Conservation (phyloP, 2,113 vertebrate genomes). For the Corythornis vintsioides region DNA sequence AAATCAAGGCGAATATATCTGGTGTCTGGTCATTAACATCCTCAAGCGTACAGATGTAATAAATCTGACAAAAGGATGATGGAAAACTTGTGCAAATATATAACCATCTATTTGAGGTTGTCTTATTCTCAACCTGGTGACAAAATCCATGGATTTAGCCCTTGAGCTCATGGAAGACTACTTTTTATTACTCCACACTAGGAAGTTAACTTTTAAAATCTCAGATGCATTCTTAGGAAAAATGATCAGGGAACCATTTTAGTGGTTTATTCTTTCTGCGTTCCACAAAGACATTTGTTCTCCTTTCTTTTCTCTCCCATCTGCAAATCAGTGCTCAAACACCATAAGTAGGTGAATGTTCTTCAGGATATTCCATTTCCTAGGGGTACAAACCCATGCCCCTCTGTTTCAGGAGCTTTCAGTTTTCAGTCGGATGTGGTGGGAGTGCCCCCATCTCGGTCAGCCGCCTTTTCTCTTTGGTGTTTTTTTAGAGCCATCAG, state of each 20-base stretch:
- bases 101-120: not conserved
- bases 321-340: not conserved
- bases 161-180: not conserved
- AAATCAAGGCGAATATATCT: slow-evolving; percentile 19
- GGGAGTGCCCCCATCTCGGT: not conserved
- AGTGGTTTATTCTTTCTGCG: not conserved
- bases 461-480: not conserved
- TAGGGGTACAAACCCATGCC: not conserved
- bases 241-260: not conserved
- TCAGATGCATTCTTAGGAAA: not conserved
- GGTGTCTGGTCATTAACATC: slow-evolving; percentile 3
- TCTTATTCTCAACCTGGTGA: slow-evolving; percentile 1
- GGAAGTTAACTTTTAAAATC: not conserved
- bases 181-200: not conserved
- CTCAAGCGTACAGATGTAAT: not conserved
- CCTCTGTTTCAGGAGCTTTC: not conserved
- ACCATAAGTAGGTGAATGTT: not conserved
- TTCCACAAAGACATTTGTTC: not conserved
- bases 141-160: not conserved
- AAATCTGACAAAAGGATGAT: slow-evolving; percentile 28
- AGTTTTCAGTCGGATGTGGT: not conserved
- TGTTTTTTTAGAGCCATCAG: not conserved
- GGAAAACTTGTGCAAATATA: not conserved
- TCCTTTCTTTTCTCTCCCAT: not conserved
- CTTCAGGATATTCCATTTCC: not conserved